phyloP scores from a whole-genome alignment of 2,888 invertebrate species.

The Rhingia rostrata region DNA sequence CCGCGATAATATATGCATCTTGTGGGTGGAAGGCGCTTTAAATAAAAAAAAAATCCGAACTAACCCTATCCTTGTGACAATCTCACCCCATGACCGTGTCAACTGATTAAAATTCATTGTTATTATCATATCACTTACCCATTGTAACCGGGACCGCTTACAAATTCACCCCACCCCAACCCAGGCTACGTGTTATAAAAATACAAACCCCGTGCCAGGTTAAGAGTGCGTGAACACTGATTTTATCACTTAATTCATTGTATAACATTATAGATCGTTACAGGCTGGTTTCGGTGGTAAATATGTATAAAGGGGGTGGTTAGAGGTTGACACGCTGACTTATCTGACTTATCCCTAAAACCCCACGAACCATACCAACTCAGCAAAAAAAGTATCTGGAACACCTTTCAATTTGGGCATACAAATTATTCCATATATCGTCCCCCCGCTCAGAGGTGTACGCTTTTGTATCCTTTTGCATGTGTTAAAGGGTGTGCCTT shows the following conservation, averaged over 20 bases:
- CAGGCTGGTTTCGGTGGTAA: slow-evolving; percentile 48
- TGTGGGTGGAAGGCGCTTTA: slow-evolving; percentile 41
- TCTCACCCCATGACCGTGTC: slow-evolving; percentile 37
- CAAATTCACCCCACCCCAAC: slow-evolving; percentile 50
- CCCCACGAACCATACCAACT: slow-evolving; percentile 47
- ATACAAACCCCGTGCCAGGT: slow-evolving; percentile 64
- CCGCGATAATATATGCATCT: slow-evolving; percentile 54
- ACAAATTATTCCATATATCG: slow-evolving; percentile 53
- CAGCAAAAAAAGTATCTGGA: slow-evolving; percentile 35
- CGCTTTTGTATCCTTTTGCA: slow-evolving; percentile 24
- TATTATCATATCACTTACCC: slow-evolving; percentile 70
- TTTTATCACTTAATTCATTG: slow-evolving; percentile 76
- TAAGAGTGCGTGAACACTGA: slow-evolving; percentile 77
- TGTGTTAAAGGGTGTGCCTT: slow-evolving; percentile 71
- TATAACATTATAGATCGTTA: slow-evolving; percentile 72
- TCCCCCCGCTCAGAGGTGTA: slow-evolving; percentile 13
- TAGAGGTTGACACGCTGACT: slow-evolving; percentile 35
- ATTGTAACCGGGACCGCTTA: slow-evolving; percentile 67
- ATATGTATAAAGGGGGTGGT: slow-evolving; percentile 1
- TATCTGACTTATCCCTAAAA: slow-evolving; percentile 46
- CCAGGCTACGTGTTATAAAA: neutral
- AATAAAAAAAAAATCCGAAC: slow-evolving; percentile 22
- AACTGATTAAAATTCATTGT: slow-evolving; percentile 70
- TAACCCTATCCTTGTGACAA: slow-evolving; percentile 30
- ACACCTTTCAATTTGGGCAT: slow-evolving; percentile 67